Evolutionary conservation across 2,888 invertebrate species (phyloP), one percentile per base, ranked within the genome.

Genomic region (Pyralis farinalis): DNA sequence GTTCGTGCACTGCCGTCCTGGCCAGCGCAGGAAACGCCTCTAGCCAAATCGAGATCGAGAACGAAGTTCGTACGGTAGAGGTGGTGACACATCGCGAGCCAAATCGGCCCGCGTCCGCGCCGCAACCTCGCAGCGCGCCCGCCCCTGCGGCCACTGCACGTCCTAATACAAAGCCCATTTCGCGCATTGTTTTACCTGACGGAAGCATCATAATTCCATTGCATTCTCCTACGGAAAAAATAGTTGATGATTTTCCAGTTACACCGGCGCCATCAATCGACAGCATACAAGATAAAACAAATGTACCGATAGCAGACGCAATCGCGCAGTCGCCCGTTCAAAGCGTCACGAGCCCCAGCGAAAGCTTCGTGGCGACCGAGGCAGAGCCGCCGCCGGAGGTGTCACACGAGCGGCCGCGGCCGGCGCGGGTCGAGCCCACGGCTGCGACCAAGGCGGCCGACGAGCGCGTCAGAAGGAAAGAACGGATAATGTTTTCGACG

Each of bases 401-500:
- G 3, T 1, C 37, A 1, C 37, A 10, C 22, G 12, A 12, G 21
- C 11, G 30, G 29, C 4, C 21, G 37, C 20, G 29, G 20, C 21
- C 2, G 30, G n/a, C 7, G n/a, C 37, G 7, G 10, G 21, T 11
- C 22, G 34, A 42, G 40, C 1, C 36, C 30, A 29, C 40, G 27
- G 33, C 32, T 31, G 12, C 37, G 21, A 37, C 27, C 11, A 37
- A 25, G 12, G 28, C 12, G 21, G 7, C 30, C 7, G 42, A 39
- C 28, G 21, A 12, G 20, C 22, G 37, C 7, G 31, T 39, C 4
- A 16, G 34, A 11, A 34, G 74, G 27, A 75, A 71, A 37, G 82
- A 84, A 47, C 83, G 92, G 34, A 74, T 94, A 34, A 83, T 93
- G 38, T 94, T 94, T 65, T 91, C 92, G 40, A 94, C 94, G 6